Evolutionary conservation across 2,797 vertebrate species (phyloP).

Genomic region (Cryptoblepharus egeriae): DNA sequence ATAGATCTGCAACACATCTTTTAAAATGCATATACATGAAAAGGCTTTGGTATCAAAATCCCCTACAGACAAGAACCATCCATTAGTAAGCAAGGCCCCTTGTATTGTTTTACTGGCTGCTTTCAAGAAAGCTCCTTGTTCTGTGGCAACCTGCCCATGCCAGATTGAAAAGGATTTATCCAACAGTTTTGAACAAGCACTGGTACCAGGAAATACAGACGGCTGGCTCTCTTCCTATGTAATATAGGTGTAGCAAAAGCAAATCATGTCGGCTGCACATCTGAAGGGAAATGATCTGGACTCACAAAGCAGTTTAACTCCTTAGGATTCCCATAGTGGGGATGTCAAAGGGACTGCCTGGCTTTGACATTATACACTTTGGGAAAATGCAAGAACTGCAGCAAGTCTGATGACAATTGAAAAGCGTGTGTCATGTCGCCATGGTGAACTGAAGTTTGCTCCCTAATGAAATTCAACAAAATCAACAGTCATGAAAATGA

Average conservation of each 20-base stretch:
- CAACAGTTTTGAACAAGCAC: background rate
- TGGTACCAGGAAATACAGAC: background rate
- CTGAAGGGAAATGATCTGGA: background rate
- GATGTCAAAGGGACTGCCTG: background rate
- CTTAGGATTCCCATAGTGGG: background rate
- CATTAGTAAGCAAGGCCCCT: background rate
- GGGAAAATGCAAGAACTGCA: background rate
- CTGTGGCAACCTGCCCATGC: background rate
- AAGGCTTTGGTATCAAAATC: background rate
- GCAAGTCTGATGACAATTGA: background rate
- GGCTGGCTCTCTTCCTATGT: background rate
- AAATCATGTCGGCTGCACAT: background rate
- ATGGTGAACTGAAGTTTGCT: background rate
- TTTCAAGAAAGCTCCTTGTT: background rate
- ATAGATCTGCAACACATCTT: background rate
- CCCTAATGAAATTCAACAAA: slow-evolving; percentile 1
- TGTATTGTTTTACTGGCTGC: background rate
- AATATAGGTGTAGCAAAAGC: background rate
- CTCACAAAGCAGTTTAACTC: background rate
- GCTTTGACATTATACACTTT: background rate
- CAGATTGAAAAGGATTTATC: background rate
- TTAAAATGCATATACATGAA: background rate
- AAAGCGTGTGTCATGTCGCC: background rate
- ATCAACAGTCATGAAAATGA: background rate
- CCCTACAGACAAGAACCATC: background rate